phyloP scores from a whole-genome alignment of 2,797 vertebrate genomes.

The Hypotaenidia philippensis region DNA sequence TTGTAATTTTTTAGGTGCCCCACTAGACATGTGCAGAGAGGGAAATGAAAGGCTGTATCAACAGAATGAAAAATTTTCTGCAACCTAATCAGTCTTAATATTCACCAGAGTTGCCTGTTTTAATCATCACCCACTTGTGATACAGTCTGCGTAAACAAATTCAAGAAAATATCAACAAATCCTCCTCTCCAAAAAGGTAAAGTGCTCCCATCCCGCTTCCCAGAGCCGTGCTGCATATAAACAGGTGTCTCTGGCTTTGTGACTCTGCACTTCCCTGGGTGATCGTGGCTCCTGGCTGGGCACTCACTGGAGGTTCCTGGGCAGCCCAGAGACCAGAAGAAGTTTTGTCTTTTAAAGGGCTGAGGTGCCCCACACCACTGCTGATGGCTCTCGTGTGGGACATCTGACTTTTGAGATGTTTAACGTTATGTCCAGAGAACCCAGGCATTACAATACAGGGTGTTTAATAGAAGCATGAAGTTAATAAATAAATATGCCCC shows the following conservation, averaged over 20 bases:
- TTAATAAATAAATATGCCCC: background rate
- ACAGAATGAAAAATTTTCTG: background rate
- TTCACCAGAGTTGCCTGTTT: conserved; percentile 22
- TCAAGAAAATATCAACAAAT: conserved; percentile 26
- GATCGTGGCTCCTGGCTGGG: background rate
- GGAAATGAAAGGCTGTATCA: background rate
- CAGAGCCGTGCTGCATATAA: accelerated
- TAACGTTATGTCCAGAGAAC: background rate
- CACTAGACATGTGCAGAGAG: background rate
- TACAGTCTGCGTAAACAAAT: background rate
- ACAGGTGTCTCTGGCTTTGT: accelerated
- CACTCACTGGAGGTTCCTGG: background rate
- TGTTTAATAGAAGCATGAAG: background rate
- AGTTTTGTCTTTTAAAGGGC: background rate
- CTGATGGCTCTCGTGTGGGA: accelerated
- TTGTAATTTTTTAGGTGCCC: background rate
- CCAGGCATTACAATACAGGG: background rate
- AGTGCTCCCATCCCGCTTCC: background rate
- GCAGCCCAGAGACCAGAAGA: background rate
- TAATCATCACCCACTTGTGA: conserved; percentile 41
- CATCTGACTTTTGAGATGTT: accelerated
- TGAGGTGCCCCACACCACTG: accelerated
- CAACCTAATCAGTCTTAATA: background rate
- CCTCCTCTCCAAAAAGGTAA: conserved; percentile 9
- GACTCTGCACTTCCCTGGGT: background rate